Base-by-base conservation (phyloP, 2,888 invertebrate species). In the Coecobrya sp. region DNA sequence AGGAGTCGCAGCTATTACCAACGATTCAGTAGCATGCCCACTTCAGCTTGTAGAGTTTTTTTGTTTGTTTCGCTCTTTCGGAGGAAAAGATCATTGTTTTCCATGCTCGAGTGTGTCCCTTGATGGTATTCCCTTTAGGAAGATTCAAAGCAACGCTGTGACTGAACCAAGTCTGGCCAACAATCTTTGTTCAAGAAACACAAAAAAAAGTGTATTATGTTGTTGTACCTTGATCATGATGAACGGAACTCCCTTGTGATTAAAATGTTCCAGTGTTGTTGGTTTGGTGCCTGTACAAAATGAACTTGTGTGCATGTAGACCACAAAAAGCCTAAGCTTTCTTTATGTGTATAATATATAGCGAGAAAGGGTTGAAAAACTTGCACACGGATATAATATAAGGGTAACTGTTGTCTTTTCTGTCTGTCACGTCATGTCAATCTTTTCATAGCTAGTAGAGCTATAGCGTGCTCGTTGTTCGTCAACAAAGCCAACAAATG, bases 401-500 rank as follows among this genome's bases (percentile, higher is more conserved):
- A n/a, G n/a, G n/a, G 45, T 27, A 16, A 52, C 19, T 49, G 25
- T 76, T 82, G 82, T 65, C 84, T 49, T 45, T 70, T 19, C 30
- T 86, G 85, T 49, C 70, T 49, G 68, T 86, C 68, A 70, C 25
- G 70, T 70, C 85, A 70, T 68, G 70, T 84, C 85, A 86, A 70
- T 62, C 25, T 86, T 86, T 86, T 86, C 65, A 86, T 27, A 62
- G 62, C 27, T 1, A n/a, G n/a, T n/a, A n/a, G n/a, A n/a, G n/a
- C n/a, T n/a, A n/a, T 65, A 27, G 68, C 49, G 82, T 86, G 68
- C n/a, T 19, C 42, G 42, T 13, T 16, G 22, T 55, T 81, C 42
- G 25, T 84, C 36, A 36, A 36, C 22, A 59, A 30, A 82, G 22
- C 36, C 1, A 8, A 84, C 65, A 84, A 30, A 65, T 84, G 84